Evolutionary conservation across 2,797 vertebrate genomes (phyloP), one percentile per base, ranked within the genome.

Genomic region (Hydrocynus forskahlii): DNA sequence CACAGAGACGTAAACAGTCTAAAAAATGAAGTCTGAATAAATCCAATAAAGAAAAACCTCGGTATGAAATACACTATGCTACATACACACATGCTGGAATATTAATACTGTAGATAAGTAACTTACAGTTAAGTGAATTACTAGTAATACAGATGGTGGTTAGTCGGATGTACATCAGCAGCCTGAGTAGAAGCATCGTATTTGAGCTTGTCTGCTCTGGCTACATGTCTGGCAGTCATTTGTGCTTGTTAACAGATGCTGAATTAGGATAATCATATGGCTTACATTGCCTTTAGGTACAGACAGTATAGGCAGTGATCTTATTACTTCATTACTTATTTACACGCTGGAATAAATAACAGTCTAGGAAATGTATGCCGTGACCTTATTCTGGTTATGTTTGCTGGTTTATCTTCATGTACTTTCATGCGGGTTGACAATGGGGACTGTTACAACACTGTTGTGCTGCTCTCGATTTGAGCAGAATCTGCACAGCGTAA

Each of bases 251-350:
- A 16, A 74, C 19, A 13, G 57, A 71, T 67, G 82, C 85, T 90
- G 89, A 89, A 86, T 89, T 85, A 88, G 70, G 35, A 5, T 78
- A 35, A 87, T 89, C 80, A 74, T 82, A 73, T 81, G 80, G 78
- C 29, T 40, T 66, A 3, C 35, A 4, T 66, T 19, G 35, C 35
- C 63, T 66, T 57, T 63, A 10, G 57, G 81, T 81, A 78, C 83
- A 83, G 38, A 40, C 16, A 0, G 45, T 48, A 12, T 12, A 48
- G 0, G 12, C 4, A 81, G 81, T 86, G 57, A 17, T 66, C 45
- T 75, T 83, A 74, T 80, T 80, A 79, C 45, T 48, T 64, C 25
- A 43, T 88, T 80, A 81, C 35, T 35, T 35, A 35, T 35, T 35
- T 35, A 35, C 4, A 35, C 35, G 52, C 64, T 48, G 43, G 40